These are phyloP conservation scores for Aselliscus stoliczkanus DNA, from an alignment of 2,797 vertebrate genomes.

Conservation along the genomic window DNA sequence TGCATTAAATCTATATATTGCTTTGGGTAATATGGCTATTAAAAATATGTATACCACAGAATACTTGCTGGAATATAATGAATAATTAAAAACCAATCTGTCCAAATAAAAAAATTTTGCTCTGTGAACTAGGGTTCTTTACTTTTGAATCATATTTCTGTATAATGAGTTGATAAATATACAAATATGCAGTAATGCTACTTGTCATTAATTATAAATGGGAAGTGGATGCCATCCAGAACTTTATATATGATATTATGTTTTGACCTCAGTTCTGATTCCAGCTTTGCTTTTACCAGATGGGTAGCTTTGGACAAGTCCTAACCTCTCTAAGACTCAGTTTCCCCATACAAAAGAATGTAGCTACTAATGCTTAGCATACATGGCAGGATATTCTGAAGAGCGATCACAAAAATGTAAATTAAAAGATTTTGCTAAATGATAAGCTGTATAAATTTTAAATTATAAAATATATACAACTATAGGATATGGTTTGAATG, in stretches of 20 bases:
- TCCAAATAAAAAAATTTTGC: neutral
- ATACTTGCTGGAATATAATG: neutral
- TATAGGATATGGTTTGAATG: neutral
- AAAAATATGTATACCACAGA: neutral
- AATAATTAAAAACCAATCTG: neutral
- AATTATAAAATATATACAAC: neutral
- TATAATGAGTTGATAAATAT: neutral
- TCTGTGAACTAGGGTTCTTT: neutral
- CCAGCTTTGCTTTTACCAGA: neutral
- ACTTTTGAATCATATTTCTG: neutral
- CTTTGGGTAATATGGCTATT: no score
- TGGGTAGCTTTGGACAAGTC: neutral
- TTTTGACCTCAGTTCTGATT: slow-evolving; percentile 11
- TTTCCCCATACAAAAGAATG: neutral
- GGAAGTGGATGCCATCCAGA: neutral
- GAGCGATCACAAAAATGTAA: neutral
- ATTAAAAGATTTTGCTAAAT: neutral
- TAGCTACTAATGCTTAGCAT: neutral
- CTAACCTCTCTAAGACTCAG: neutral
- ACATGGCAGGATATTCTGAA: neutral
- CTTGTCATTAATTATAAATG: neutral
- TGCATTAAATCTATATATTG: no score
- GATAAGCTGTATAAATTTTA: neutral
- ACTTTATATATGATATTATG: neutral
- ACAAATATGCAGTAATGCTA: neutral